Evolutionary conservation across 2,888 invertebrate species (phyloP).

Genomic region (Euproctis similis): DNA sequence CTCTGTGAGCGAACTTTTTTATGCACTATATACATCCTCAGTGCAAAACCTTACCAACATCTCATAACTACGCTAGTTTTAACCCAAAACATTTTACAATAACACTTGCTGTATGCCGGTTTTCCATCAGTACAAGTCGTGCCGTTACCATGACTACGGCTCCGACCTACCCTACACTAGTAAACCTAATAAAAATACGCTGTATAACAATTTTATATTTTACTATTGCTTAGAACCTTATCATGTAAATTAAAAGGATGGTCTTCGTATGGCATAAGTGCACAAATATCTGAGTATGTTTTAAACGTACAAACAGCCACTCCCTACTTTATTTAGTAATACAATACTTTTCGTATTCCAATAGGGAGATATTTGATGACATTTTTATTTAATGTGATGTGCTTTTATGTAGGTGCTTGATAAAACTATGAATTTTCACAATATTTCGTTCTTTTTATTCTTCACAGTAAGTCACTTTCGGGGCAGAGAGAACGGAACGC

Average conservation of each 20-base stretch:
- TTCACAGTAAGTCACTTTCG: no score
- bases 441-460: no score
- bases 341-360: constrained; percentile 35
- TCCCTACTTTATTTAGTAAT: constrained; percentile 49
- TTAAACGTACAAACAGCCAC: constrained; percentile 37
- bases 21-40: no score
- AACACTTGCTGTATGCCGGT: no score
- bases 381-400: constrained; percentile 23
- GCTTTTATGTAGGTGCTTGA: constrained; percentile 12
- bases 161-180: constrained; percentile 34
- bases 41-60: no score
- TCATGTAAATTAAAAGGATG: background rate
- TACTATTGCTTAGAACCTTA: constrained; percentile 5
- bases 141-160: constrained; percentile 38
- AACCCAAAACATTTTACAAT: no score
- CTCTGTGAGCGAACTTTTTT: no score
- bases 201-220: constrained; percentile 12
- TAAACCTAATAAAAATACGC: constrained; percentile 33
- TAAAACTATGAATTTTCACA: no score
- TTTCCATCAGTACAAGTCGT: constrained; percentile 26
- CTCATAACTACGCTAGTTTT: no score
- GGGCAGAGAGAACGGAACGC: no score
- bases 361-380: constrained; percentile 27
- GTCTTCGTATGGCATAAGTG: background rate
- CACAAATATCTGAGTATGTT: constrained; percentile 8